Conservation (phyloP, 2,888 invertebrate species). For the Xylota sylvarum region DNA sequence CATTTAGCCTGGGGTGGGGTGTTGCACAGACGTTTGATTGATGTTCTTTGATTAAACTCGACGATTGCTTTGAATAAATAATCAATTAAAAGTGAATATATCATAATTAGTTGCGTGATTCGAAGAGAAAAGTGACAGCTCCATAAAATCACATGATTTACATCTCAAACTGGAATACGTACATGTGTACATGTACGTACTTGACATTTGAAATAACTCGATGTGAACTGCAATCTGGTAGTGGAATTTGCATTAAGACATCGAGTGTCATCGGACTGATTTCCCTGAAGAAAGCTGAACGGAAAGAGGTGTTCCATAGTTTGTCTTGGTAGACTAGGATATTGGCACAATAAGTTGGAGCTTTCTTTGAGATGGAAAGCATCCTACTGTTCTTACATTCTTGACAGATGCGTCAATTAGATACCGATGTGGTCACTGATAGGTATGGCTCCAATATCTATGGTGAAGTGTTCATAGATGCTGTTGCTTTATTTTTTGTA, state of each 20-base stretch:
- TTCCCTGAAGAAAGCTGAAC: no score
- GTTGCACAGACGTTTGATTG: constrained; percentile 45
- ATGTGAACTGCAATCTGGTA: not conserved
- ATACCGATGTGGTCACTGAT: no score
- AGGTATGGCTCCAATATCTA: no score
- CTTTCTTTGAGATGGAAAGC: no score
- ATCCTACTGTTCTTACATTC: no score
- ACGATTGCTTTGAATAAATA: constrained; percentile 38
- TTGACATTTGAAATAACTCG: not conserved
- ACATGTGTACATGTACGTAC: not conserved
- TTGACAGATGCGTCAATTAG: no score
- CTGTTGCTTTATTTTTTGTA: no score
- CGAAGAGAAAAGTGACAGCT: not conserved
- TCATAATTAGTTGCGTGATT: constrained; percentile 11
- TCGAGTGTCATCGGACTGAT: no score
- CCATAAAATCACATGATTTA: not conserved
- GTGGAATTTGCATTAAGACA: not conserved
- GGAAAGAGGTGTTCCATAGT: no score
- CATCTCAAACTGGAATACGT: not conserved
- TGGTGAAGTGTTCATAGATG: no score
- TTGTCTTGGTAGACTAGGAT: no score
- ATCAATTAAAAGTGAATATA: constrained; percentile 48
- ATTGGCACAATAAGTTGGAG: no score
- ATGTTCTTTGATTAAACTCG: constrained; percentile 32
- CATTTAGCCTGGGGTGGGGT: not conserved